Base-by-base conservation (phyloP, 2,797 vertebrate species). In the Lacerta agilis region DNA sequence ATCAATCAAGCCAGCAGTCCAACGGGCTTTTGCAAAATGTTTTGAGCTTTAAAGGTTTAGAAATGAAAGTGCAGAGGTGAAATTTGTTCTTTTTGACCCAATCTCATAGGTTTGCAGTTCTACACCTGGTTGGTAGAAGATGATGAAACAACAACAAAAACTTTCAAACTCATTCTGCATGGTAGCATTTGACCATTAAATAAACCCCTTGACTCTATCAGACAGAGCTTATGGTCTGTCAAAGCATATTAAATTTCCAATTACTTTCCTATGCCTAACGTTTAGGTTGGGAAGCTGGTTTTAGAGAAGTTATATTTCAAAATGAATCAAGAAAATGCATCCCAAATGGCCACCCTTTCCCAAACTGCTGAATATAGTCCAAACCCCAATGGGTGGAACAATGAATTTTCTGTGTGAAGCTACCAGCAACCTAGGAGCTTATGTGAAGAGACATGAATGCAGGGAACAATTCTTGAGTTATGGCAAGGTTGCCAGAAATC, bases 361-460 rank as follows among this genome's bases (percentile, higher is more conserved):
- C 79, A 43, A 82, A 73, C 5, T 85, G 69, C 69, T 29, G 20
- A 85, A 43, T 18, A 23, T 9, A 8, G 29, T 71, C 76, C 66
- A 18, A 17, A 20, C 27, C 75, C 36, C 27, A 13, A 61, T 9
- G 55, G 33, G 8, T 38, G 33, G 69, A 45, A 43, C 8, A 29
- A 83, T 75, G 18, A 27, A 67, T 38, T 55, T n/a, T 77, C 5
- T 49, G 5, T 27, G 61, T 33, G 18, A n/a, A 23, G 41, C 6
- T 8, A 27, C 61, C 5, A 43, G 38, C 5, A 78, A 6, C 43
- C 41, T 17, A 49, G 55, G 6, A 91, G 79, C 81, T 91, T 90
- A 90, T 79, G 91, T 69, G 23, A 88, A 93, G 89, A 93, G 92
- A 90, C 58, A 36, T 84, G 73, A 27, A 78, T n/a, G 18, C 29